These are phyloP conservation scores for Parotocinclus haroldoi DNA, from an alignment of 2,797 vertebrate genomes.

Conservation along the genomic window DNA sequence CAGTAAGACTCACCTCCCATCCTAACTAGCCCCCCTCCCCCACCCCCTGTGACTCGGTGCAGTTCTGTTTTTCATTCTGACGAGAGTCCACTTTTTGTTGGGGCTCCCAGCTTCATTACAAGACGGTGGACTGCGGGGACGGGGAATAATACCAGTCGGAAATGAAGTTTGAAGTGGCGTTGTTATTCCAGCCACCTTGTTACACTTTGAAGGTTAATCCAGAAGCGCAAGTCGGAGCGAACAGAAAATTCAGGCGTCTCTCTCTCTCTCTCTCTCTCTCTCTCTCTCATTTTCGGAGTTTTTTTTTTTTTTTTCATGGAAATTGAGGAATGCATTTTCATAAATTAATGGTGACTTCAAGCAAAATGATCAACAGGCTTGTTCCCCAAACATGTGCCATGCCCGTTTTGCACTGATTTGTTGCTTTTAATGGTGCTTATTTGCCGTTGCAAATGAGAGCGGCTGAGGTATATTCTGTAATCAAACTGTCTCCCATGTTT, in stretches of 20 bases:
- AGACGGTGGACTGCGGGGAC: conserved; percentile 47
- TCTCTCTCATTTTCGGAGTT: conserved; percentile 50
- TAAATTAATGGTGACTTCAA: conserved; percentile 55
- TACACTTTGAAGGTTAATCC: conserved; percentile 71
- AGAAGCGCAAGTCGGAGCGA: conserved; percentile 54
- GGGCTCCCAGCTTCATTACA: conserved; percentile 57
- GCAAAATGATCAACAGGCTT: conserved; percentile 40
- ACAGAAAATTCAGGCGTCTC: conserved; percentile 32
- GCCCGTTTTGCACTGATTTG: conserved; percentile 32
- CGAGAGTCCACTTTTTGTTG: conserved; percentile 50
- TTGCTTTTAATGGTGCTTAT: conserved; percentile 41
- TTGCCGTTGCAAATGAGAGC: conserved; percentile 36
- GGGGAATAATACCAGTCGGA: conserved; percentile 62
- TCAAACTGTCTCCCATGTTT: conserved; percentile 43
- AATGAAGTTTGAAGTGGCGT: conserved; percentile 69
- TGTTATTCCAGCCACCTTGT: conserved; percentile 47
- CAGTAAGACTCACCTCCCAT: no score
- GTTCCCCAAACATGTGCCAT: conserved; percentile 28
- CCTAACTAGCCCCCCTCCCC: no score
- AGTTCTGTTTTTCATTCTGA: conserved; percentile 41
- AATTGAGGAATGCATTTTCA: conserved; percentile 56
- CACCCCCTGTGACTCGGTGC: background rate
- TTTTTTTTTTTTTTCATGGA: conserved; percentile 45
- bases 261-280: no score
- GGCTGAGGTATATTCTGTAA: conserved; percentile 37